phyloP scores from a whole-genome alignment of 2,888 invertebrate genomes.

The Drosophila pegasa region DNA sequence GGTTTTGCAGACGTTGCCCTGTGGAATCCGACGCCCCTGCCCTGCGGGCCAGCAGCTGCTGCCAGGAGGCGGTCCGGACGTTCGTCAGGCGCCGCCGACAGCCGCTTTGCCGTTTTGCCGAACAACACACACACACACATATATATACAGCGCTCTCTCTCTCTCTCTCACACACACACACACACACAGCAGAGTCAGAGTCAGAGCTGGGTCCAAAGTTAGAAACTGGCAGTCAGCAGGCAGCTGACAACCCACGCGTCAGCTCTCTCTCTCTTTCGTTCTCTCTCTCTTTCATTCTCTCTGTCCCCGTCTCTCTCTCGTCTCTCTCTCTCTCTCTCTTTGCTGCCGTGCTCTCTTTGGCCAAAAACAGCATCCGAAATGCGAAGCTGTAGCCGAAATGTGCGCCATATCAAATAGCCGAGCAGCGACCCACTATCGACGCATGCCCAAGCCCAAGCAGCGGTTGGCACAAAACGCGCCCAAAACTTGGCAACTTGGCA shows the following conservation, averaged over 20 bases:
- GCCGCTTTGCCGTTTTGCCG: conserved; percentile 36
- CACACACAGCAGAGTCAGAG: conserved; percentile 11
- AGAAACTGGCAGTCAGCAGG: conserved; percentile 26
- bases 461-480: conserved; percentile 48
- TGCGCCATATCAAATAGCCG: conserved; percentile 18
- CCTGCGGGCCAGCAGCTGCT: conserved; percentile 30
- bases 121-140: conserved; percentile 18
- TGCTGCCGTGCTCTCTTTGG: conserved; percentile 7
- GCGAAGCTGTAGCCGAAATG: conserved; percentile 30
- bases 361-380: conserved; percentile 33
- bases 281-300: conserved; percentile 7
- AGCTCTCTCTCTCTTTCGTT: background rate
- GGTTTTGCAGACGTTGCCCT: conserved; percentile 52
- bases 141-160: background rate
- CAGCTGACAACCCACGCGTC: conserved; percentile 51
- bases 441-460: conserved; percentile 41
- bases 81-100: conserved; percentile 49
- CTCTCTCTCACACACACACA: background rate
- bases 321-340: conserved; percentile 2
- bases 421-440: conserved; percentile 33
- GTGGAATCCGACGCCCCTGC: conserved; percentile 50
- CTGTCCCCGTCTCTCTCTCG: background rate
- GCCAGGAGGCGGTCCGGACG: conserved; percentile 35
- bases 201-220: conserved; percentile 7
- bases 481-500: conserved; percentile 43